Evolutionary conservation across 2,113 vertebrate species (phyloP), one percentile per base, ranked within the genome.

Genomic region (Eolophus roseicapilla): DNA sequence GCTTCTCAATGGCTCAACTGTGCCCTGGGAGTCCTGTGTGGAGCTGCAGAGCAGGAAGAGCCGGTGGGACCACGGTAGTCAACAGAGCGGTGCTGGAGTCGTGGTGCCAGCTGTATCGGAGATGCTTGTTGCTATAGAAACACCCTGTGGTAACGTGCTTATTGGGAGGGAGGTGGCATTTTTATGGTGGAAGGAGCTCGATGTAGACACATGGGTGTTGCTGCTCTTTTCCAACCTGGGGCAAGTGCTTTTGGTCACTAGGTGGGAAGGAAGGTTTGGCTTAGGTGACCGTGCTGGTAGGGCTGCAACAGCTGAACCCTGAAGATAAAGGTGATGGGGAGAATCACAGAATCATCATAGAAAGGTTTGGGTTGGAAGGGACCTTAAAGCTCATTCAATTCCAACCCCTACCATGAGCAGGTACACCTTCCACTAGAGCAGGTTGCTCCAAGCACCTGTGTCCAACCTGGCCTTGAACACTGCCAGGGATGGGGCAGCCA

Each of bases 61-160:
- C 52, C 1, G 1, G 41, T 1, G 20, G 86, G 88, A 73, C 93
- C 35, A 1, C 8, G 25, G 33, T 10, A 15, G 74, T 78, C 88
- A 68, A 74, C 55, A 23, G 88, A 63, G 37, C 0, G 6, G 65
- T n/a, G 21, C 83, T 9, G 86, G 70, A 63, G 50, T 68, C 16
- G 6, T 1, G 2, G 29, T 82, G 68, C 60, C 0, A 17, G 71
- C 69, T 82, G 0, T 4, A 5, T 13, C 0, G 3, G 93, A 44
- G 91, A 28, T 88, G 86, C 82, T 73, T 1, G 86, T 93, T 93
- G 76, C 83, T 44, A 77, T 74, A 29, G 93, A 57, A 96, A 96
- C 88, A 35, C 15, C 59, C 33, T 0, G 52, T 93, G 94, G 80
- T 57, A 59, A 17, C 1, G 46, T 1, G 52, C 25, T 90, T 4